Conservation (phyloP, 2,888 invertebrate species). For the Nineta flava region DNA sequence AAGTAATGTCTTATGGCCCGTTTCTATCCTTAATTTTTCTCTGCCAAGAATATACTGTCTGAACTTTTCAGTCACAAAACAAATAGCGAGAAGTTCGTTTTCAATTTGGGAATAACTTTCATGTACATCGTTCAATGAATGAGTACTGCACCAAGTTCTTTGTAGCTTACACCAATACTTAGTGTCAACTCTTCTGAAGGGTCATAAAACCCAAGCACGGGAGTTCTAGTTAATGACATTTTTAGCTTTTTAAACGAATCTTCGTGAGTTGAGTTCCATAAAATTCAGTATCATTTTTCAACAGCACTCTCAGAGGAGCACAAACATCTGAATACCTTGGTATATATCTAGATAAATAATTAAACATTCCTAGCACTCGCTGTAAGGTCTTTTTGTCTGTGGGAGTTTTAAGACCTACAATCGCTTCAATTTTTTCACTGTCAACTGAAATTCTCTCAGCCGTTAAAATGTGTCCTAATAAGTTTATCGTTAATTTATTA, state of each 20-base stretch:
- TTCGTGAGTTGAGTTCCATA: too few relatives aligned
- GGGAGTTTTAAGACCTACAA: constrained; percentile 6
- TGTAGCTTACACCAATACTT: background rate
- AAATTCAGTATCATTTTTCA: background rate
- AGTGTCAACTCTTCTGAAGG: background rate
- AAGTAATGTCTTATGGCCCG: too few relatives aligned
- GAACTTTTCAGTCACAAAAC: too few relatives aligned
- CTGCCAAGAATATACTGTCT: too few relatives aligned
- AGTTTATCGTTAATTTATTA: constrained; percentile 7
- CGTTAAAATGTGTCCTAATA: constrained; percentile 9
- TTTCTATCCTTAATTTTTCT: too few relatives aligned
- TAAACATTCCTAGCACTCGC: constrained; percentile 10
- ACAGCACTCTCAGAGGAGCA: background rate
- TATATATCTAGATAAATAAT: constrained; percentile 10
- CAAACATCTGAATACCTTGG: background rate
- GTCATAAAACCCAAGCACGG: background rate
- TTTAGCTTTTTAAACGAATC: too few relatives aligned
- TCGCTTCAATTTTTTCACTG: constrained; percentile 7
- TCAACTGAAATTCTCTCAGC: constrained; percentile 7
- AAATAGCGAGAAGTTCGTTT: background rate
- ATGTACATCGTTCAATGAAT: background rate
- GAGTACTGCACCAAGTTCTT: background rate
- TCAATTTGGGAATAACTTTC: background rate
- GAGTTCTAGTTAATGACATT: too few relatives aligned
- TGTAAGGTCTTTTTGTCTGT: constrained; percentile 6